Percentiles rank a stretch among this genome's conserved stretches.
phyloP scores from a whole-genome alignment of 2,113 vertebrate species.

The Siphamia tubifer region DNA sequence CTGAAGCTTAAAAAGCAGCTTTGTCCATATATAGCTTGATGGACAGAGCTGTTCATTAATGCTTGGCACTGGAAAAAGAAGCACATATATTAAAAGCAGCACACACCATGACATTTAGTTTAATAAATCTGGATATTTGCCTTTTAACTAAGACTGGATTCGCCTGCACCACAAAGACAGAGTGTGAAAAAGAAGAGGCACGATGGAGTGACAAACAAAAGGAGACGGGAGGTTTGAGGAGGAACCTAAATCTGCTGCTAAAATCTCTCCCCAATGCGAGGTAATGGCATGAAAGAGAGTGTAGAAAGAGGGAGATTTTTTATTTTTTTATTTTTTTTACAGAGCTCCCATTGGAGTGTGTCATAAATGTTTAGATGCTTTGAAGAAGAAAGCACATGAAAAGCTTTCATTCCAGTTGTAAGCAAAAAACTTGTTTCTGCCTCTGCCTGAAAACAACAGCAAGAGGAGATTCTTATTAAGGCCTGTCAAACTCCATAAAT shows the following conservation, averaged over 20 bases:
- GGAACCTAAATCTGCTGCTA: neutral
- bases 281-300: slow-evolving; percentile 37
- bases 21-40: slow-evolving; percentile 48
- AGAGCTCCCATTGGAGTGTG: slow-evolving; percentile 27
- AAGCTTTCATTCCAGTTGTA: slow-evolving; percentile 22
- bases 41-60: slow-evolving; percentile 34
- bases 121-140: neutral
- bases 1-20: slow-evolving; percentile 53
- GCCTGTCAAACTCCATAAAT: slow-evolving; percentile 33
- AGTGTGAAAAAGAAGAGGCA: neutral
- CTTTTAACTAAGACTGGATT: neutral
- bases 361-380: slow-evolving; percentile 32
- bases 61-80: neutral
- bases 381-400: slow-evolving; percentile 54
- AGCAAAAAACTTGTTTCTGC: neutral
- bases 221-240: neutral
- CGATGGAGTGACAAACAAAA: neutral
- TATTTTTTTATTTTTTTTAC: neutral
- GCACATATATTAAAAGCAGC: neutral
- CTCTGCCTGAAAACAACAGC: slow-evolving; percentile 36
- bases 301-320: slow-evolving; percentile 17
- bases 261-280: slow-evolving; percentile 6
- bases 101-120: neutral
- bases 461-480: slow-evolving; percentile 30
- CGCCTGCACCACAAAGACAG: neutral